Conservation (phyloP, 2,888 invertebrate species). For the Amaurobius ferox region DNA sequence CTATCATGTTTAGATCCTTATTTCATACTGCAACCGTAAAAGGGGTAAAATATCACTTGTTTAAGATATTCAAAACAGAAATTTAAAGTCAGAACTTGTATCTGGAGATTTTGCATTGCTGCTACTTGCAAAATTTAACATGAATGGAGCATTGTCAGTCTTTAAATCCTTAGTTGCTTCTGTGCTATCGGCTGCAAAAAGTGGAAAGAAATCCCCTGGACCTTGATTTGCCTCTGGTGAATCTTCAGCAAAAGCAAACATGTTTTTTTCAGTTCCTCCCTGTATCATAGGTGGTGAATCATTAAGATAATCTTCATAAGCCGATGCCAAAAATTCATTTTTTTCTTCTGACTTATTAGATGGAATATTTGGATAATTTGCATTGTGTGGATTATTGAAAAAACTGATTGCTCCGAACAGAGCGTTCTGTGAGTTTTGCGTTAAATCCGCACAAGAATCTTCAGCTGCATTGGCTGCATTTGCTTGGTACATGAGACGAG, state of each 20-base stretch:
- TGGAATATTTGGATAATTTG: not conserved
- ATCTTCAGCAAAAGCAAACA: not conserved
- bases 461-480: not conserved
- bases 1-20: no score
- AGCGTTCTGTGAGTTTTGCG: not conserved
- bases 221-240: not conserved
- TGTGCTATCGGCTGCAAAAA: not conserved
- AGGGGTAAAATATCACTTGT: not conserved
- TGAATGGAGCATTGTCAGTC: not conserved
- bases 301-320: not conserved
- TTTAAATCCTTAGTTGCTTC: not conserved
- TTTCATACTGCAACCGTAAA: no score
- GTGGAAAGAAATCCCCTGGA: conserved; percentile 10
- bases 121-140: not conserved
- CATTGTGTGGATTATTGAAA: not conserved
- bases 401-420: not conserved
- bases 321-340: not conserved
- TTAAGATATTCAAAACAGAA: not conserved
- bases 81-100: not conserved
- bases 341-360: not conserved
- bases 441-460: not conserved
- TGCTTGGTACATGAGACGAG: not conserved
- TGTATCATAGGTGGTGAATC: not conserved
- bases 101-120: not conserved
- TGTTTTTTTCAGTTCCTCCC: not conserved